Evolutionary conservation across 2,888 invertebrate species (phyloP), one percentile per base, ranked within the genome.

Genomic region (Cosmia trapezina): DNA sequence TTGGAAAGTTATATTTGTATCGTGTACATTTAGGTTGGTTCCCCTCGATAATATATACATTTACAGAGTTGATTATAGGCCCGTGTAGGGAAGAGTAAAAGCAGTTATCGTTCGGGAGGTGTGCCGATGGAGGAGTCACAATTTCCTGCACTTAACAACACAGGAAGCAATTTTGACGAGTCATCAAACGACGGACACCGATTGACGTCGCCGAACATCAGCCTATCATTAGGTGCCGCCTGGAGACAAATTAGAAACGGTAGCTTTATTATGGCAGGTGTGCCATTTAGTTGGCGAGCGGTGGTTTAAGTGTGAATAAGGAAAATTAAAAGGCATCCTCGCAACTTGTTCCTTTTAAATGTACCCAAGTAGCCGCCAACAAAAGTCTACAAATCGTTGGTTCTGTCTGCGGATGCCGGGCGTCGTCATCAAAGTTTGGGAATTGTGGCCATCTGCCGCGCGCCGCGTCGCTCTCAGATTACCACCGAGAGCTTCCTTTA

Each of bases 81-180:
- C 77, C 78, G 76, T 74, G 66, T 73, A 77, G 79, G 85, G 79
- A 85, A 77, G 83, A 83, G 79, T 83, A 51, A 90, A 92, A 91
- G 91, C 92, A 89, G 92, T 92, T 92, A 92, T 85, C 92, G 88
- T 93, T 92, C 85, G 90, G 91, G 88, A 93, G 95, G 95, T 93
- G 95, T 94, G 95, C 90, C 94, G 91, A 91, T 91, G 89, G 93
- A 94, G 94, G 91, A 95, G 94, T 94, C 94, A 95, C 96, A 96
- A 96, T 96, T 96, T 96, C 96, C 96, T 95, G 96, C 95, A 95
- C 96, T 96, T 96, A 96, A 96, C 93, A 95, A 93, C 93, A 85
- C 94, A 93, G 96, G 96, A 96, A 95, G 94, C 92, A 95, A 96
- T 96, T 95, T 94, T 96, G 96, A 95, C 93, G 95, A 95, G 90